A percentile compares a stretch with the other conserved stretches of the same genome.
These are phyloP conservation scores for Geococcyx californianus DNA, from an alignment of 2,113 vertebrate genomes.

Conservation along the genomic window DNA sequence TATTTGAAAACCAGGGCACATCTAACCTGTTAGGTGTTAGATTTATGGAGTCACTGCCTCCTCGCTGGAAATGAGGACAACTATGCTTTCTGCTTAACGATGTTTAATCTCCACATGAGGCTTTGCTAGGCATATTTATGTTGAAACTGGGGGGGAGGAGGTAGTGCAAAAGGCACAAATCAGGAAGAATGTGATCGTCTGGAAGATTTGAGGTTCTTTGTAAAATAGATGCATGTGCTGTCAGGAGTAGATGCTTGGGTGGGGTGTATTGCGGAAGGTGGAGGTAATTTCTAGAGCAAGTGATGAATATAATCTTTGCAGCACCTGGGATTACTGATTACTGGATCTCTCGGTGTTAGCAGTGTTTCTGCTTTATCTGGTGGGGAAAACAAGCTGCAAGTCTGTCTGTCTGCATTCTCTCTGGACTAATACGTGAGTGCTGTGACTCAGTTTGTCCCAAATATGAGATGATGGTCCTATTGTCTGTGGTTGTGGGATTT, in stretches of 20 bases:
- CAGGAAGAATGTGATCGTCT: not conserved
- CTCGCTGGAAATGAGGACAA: not conserved
- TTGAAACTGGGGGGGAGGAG: not conserved
- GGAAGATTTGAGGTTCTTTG: not conserved
- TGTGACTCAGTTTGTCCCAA: not conserved
- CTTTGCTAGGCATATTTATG: not conserved
- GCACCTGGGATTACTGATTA: not conserved
- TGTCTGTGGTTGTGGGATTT: not conserved
- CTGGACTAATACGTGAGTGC: not conserved
- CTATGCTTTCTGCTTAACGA: not conserved
- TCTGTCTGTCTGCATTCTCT: not conserved
- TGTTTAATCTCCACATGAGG: not conserved
- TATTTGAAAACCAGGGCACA: not conserved
- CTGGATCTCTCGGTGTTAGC: not conserved
- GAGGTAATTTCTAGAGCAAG: not conserved
- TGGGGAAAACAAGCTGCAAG: not conserved
- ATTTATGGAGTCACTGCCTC: not conserved
- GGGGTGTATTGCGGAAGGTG: rapidly evolving
- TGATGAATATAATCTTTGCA: not conserved
- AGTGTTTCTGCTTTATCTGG: not conserved
- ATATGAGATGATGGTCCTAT: not conserved
- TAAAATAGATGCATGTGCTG: not conserved
- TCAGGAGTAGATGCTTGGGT: not conserved
- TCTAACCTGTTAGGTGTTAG: not conserved
- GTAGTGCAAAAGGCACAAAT: not conserved